These are phyloP conservation scores for Zootoca vivipara DNA, from an alignment of 2,113 vertebrate genomes.

Conservation along the genomic window DNA sequence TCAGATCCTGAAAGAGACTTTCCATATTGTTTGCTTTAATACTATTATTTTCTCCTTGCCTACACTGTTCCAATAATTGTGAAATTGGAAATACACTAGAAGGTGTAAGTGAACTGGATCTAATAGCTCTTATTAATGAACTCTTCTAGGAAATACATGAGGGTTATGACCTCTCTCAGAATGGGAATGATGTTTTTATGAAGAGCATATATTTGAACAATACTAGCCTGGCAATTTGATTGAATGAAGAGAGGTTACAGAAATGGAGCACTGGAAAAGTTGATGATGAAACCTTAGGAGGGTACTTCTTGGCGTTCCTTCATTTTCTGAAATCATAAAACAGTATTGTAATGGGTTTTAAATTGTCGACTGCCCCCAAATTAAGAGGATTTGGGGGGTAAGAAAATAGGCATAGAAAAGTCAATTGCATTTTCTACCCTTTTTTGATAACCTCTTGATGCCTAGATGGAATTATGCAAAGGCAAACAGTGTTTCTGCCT, in stretches of 20 bases:
- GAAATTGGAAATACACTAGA: constrained; percentile 55
- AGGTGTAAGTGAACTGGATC: constrained; percentile 34
- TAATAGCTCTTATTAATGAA: constrained; percentile 46
- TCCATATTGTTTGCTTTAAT: constrained; percentile 52
- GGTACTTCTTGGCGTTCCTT: constrained; percentile 16
- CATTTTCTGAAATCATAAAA: constrained; percentile 39
- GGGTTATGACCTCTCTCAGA: constrained; percentile 48
- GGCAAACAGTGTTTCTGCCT: constrained; percentile 49
- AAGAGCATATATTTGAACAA: constrained; percentile 60
- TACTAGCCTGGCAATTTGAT: constrained; percentile 48
- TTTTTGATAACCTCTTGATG: constrained; percentile 35
- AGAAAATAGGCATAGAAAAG: constrained; percentile 56
- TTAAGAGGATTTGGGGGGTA: constrained; percentile 44
- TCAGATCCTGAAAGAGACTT: constrained; percentile 35
- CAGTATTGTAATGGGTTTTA: constrained; percentile 32
- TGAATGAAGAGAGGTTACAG: constrained; percentile 37
- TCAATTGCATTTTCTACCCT: constrained; percentile 27
- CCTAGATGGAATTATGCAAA: constrained; percentile 56
- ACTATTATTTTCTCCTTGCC: constrained; percentile 54
- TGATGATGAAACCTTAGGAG: constrained; percentile 34
- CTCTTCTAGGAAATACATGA: constrained; percentile 19
- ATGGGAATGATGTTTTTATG: constrained; percentile 54
- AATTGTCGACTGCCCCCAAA: constrained; percentile 44
- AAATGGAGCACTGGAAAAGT: constrained; percentile 52
- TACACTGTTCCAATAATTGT: constrained; percentile 54